A percentile compares a stretch with the other conserved stretches of the same genome.
Evolutionary conservation across 2,113 vertebrate genomes (phyloP).

Genomic region (Osmerus mordax): DNA sequence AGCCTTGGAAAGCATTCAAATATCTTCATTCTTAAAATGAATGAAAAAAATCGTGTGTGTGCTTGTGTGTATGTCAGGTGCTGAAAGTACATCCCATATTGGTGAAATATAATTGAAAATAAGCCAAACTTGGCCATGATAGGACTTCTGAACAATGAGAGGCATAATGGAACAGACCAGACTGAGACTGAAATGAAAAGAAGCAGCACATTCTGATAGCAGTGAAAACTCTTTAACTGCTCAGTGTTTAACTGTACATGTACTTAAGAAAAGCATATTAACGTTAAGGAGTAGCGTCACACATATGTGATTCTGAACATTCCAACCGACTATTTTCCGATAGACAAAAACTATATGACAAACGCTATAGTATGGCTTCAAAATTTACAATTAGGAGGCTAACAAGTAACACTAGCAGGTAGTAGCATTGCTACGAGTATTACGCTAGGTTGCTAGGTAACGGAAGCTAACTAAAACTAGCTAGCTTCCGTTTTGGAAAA

Average conservation of each 20-base stretch:
- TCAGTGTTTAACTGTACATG: neutral
- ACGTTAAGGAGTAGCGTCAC: no score
- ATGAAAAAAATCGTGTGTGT: constrained; percentile 1
- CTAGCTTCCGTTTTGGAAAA: no score
- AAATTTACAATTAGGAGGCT: no score
- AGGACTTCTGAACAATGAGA: neutral
- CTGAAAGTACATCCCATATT: constrained; percentile 10
- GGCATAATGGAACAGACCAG: neutral
- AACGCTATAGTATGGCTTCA: no score
- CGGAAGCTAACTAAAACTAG: no score
- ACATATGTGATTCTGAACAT: no score
- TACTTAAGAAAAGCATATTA: neutral
- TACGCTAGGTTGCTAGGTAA: no score
- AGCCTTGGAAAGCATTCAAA: constrained; percentile 29
- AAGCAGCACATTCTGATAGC: constrained; percentile 1
- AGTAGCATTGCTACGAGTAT: no score
- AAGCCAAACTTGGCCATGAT: constrained; percentile 1
- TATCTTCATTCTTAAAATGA: constrained; percentile 7
- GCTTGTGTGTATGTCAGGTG: neutral
- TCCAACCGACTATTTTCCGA: no score
- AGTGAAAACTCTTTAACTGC: neutral
- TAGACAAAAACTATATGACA: no score
- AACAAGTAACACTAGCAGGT: no score
- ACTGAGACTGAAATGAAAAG: constrained; percentile 21
- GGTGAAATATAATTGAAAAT: constrained; percentile 7